Evolutionary conservation across 53 echinoderm and acorn worm species (phyloP).

Genomic region (Antedon mediterranea): DNA sequence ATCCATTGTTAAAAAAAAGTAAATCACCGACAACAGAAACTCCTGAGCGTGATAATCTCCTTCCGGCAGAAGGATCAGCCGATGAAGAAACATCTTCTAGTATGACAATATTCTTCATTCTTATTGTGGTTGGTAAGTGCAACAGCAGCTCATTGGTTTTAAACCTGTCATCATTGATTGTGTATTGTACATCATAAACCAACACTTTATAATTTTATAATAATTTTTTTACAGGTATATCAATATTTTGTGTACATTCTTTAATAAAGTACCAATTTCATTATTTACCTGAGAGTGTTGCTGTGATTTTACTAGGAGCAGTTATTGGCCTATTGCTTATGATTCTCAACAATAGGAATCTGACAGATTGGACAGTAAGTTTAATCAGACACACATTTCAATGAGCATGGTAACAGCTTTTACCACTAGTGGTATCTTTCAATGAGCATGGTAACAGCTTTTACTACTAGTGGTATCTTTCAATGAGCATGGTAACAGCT

Average conservation of each 20-base stretch:
- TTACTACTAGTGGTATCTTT: too few relatives aligned
- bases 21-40: conserved; percentile 3
- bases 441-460: too few relatives aligned
- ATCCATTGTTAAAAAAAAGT: background rate
- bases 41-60: conserved; percentile 28
- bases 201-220: background rate
- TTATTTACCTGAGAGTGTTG: conserved; percentile 78
- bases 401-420: too few relatives aligned
- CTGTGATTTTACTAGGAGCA: conserved; percentile 65
- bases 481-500: too few relatives aligned
- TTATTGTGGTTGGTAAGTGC: conserved; percentile 67
- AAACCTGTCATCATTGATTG: too few relatives aligned
- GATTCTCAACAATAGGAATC: conserved; percentile 36
- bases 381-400: background rate
- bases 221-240: conserved; percentile 29
- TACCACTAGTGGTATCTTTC: background rate
- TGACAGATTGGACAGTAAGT: conserved; percentile 15
- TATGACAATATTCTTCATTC: conserved; percentile 72
- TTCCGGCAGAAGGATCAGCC: conserved; percentile 58
- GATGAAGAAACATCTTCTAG: conserved; percentile 66
- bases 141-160: too few relatives aligned
- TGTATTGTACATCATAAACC: background rate
- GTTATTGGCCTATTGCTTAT: conserved; percentile 62
- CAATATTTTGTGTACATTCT: conserved; percentile 56
- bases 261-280: conserved; percentile 79